A percentile compares a stretch with the other conserved stretches of the same genome.
Evolutionary conservation across 1,140 invertebrate genomes (phyloP).

Genomic region (Eumaeus atala): DNA sequence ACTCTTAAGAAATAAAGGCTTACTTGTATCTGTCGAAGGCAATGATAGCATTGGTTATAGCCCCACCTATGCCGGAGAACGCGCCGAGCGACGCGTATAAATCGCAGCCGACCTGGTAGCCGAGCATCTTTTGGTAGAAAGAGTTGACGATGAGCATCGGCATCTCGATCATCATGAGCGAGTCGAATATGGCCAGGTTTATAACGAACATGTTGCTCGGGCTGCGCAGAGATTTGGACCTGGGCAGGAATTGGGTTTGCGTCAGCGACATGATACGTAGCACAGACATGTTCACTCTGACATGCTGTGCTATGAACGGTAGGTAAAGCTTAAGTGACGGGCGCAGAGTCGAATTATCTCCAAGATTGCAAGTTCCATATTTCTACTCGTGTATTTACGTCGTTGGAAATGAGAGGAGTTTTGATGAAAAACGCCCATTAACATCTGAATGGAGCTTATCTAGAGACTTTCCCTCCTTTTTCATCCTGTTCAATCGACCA

Average conservation of each 20-base stretch:
- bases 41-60: constrained; percentile 83
- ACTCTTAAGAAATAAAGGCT: constrained; percentile 17
- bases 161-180: constrained; percentile 83
- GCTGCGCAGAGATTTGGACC: constrained; percentile 30
- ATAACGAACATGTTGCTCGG: constrained; percentile 86
- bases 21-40: constrained; percentile 84
- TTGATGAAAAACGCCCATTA: too few species aligned
- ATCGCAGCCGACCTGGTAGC: constrained; percentile 80
- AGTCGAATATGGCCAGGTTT: constrained; percentile 84
- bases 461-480: too few species aligned
- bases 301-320: too few species aligned
- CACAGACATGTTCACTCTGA: too few species aligned
- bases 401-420: too few species aligned
- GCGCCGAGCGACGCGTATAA: constrained; percentile 79
- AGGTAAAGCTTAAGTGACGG: too few species aligned
- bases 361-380: too few species aligned
- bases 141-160: constrained; percentile 81
- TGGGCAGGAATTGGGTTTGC: background rate
- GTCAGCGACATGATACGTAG: background rate
- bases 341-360: too few species aligned
- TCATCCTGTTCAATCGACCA: too few species aligned
- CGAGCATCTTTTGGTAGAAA: constrained; percentile 77
- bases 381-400: too few species aligned
- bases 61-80: constrained; percentile 80
- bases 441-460: too few species aligned